Evolutionary conservation across 2,888 invertebrate genomes (phyloP).

Genomic region (Hemistola chrysoprasaria): DNA sequence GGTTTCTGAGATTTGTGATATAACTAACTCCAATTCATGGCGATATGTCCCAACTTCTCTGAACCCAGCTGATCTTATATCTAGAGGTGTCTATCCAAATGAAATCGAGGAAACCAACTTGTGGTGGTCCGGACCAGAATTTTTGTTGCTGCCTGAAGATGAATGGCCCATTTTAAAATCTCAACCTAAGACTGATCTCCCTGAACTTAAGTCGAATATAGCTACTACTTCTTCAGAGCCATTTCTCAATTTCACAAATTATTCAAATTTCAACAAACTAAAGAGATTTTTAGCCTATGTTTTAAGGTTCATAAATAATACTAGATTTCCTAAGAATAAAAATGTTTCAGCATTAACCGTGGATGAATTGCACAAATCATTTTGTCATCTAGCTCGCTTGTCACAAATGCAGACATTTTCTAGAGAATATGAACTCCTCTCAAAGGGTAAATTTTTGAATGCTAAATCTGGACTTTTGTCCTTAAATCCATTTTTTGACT

Average conservation of each 20-base stretch:
- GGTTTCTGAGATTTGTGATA: slow-evolving; percentile 23
- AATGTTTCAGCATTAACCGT: slow-evolving; percentile 7
- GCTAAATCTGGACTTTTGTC: slow-evolving; percentile 24
- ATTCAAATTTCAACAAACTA: slow-evolving; percentile 18
- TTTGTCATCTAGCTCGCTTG: slow-evolving; percentile 12
- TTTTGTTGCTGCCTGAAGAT: slow-evolving; percentile 13
- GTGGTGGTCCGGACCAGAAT: slow-evolving; percentile 30
- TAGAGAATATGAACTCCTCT: slow-evolving; percentile 25
- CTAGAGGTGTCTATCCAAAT: slow-evolving; percentile 21
- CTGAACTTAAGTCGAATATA: slow-evolving; percentile 20
- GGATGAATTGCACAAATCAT: slow-evolving; percentile 24
- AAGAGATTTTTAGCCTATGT: slow-evolving; percentile 22
- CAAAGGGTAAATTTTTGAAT: slow-evolving; percentile 15
- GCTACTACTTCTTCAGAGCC: not conserved
- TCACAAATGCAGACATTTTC: slow-evolving; percentile 28
- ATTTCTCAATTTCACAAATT: slow-evolving; percentile 21
- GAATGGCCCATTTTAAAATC: slow-evolving; percentile 20
- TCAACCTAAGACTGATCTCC: slow-evolving; percentile 2
- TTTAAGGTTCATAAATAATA: slow-evolving; percentile 22
- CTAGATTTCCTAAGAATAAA: slow-evolving; percentile 16
- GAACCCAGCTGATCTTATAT: slow-evolving; percentile 32
- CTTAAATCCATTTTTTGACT: slow-evolving; percentile 28
- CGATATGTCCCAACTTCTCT: slow-evolving; percentile 28
- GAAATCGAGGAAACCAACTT: not conserved
- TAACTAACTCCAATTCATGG: slow-evolving; percentile 20